These are phyloP conservation scores for Listrodromus nycthemerus DNA, from an alignment of 2,888 invertebrate species.

Conservation along the genomic window DNA sequence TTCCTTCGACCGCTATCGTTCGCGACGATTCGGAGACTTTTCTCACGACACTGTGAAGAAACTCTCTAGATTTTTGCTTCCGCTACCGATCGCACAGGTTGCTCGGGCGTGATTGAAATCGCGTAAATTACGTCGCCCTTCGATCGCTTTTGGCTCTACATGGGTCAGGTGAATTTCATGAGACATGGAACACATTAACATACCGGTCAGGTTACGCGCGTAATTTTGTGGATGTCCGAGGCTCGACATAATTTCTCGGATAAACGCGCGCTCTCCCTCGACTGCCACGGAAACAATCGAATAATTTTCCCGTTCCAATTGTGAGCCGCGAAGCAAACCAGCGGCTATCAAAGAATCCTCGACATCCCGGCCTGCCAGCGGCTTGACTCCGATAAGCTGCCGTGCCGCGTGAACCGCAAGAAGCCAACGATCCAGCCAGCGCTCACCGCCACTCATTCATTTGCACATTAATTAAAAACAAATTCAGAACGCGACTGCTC, in stretches of 20 bases:
- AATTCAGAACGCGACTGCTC: conserved; percentile 69
- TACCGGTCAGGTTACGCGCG: neutral
- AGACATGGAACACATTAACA: neutral
- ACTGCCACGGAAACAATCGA: conserved; percentile 43
- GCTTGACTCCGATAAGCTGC: conserved; percentile 47
- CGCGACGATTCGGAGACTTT: too few relatives aligned
- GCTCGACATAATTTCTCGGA: conserved; percentile 45
- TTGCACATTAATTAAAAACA: conserved; percentile 81
- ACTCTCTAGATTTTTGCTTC: too few relatives aligned
- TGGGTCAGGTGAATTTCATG: neutral
- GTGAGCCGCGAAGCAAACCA: conserved; percentile 32
- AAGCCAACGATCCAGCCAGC: conserved; percentile 60
- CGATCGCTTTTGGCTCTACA: neutral
- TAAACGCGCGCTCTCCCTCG: conserved; percentile 28
- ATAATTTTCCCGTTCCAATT: conserved; percentile 44
- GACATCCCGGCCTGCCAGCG: conserved; percentile 35
- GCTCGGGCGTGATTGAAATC: conserved; percentile 16
- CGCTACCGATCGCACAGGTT: too few relatives aligned
- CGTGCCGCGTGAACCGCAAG: conserved; percentile 33
- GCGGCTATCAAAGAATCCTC: conserved; percentile 37
- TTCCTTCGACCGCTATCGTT: too few relatives aligned
- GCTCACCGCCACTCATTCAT: conserved; percentile 74
- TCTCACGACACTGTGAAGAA: too few relatives aligned
- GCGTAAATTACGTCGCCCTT: neutral
- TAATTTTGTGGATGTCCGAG: conserved; percentile 6